Base-by-base conservation (phyloP, 2,888 invertebrate genomes). In the Drosophila ustulata region DNA sequence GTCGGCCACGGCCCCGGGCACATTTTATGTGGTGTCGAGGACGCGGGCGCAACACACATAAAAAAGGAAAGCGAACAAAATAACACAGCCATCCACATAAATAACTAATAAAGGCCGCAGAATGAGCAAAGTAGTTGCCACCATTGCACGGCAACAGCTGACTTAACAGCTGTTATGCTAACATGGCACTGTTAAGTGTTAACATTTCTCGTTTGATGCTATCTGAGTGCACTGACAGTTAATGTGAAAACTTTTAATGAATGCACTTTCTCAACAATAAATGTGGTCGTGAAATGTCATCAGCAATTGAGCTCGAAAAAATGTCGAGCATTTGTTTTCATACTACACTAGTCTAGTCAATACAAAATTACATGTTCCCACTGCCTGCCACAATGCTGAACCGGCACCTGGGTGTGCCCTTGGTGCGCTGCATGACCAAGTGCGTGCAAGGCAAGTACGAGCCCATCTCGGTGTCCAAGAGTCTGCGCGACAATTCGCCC, bases 21-120 rank as follows among this genome's bases (percentile, higher is more conserved):
- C 50, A 83, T 81, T 85, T 76, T 78, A 82, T 80, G 86, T 66
- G 83, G 83, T 83, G 82, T 80, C 70, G 73, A 82, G 74, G n/a
- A 39, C 13, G 46, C 32, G 56, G 32, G 25, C 3, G 23, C 5
- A 34, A 23, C 8, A 32, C 11, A 59, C 39, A 55, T 30, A 46
- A 49, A 49, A 6, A 39, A 4, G 30, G 2, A 18, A 7, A 25
- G 50, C 1, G 26, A 41, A 28, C 63, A 67, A 58, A 50, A 66
- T 28, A 30, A 3, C 26, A 55, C 47, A 61, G 65, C 72, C 58
- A 56, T 69, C 34, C 65, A 53, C 77, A 86, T 86, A 81, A 86
- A 86, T 86, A 83, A 81, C 82, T 81, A 83, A 83, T 83, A 83
- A 86, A 83, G 74, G 66, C 63, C 71, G 53, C 68, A 8, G 3